Evolutionary conservation across 2,888 invertebrate species (phyloP), one percentile per base, ranked within the genome.

Genomic region (Apodemia hepburni): DNA sequence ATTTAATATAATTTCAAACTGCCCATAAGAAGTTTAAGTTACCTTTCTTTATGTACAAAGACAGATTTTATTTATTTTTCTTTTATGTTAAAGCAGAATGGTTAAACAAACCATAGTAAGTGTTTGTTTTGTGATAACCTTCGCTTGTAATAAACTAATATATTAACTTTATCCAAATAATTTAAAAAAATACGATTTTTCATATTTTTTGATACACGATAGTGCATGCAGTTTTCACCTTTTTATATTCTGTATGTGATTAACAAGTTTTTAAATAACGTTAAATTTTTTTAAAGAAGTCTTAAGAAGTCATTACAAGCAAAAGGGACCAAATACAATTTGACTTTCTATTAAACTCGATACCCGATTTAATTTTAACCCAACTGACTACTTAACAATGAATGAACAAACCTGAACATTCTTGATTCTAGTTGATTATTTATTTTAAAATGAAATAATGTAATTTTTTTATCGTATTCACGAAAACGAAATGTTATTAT

Each of bases 111-210:
- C 54, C 54, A 54, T 54, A 22, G 27, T 54, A 12, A 54, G 54
- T 54, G 54, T 54, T 54, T 54, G 54, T 27, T 54, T 82, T 84
- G 86, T 87, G 80, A 82, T 88, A 89, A 88, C 90, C 92, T 85
- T 89, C 87, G 92, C 92, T 92, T 92, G 92, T 92, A 92, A 92
- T 91, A 69, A 80, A 92, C 92, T 92, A 92, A 92, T 84, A 67
- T 71, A 84, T 82, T 88, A 89, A 89, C 85, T 76, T 74, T 70
- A 70, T 75, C 75, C 71, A 77, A 75, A 73, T 79, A 81, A 73
- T 62, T 42, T 1, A 15, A 22, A 47, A 27, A 74, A 71, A 75
- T 75, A 80, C 73, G 77, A 27, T 6, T 54, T 74, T 75, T 76
- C 79, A 76, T 79, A 71, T 75, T 73, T 77, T 74, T 42, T 71